Evolutionary conservation across 2,888 invertebrate genomes (phyloP).

Genomic region (Lydus trimaculatus): DNA sequence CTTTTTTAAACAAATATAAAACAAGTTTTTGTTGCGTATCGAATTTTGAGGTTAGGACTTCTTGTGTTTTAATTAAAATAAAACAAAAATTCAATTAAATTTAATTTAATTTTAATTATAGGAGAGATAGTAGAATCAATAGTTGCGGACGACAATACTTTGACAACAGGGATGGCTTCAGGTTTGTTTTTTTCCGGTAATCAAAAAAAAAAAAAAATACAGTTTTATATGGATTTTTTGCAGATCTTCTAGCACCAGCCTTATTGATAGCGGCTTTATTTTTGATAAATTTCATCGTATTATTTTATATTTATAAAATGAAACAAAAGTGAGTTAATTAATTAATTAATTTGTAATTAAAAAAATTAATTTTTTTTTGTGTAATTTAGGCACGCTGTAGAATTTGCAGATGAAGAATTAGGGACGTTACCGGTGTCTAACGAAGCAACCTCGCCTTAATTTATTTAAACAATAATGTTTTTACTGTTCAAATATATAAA

Average conservation of each 20-base stretch:
- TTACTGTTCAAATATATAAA: background rate
- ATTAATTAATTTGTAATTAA: constrained; percentile 7
- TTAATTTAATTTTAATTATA: background rate
- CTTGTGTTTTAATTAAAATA: background rate
- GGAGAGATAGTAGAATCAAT: background rate
- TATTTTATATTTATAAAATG: constrained; percentile 77
- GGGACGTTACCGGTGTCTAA: constrained; percentile 42
- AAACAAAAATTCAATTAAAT: background rate
- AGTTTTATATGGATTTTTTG: constrained; percentile 43
- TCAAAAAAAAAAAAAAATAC: background rate
- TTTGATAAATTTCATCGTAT: constrained; percentile 75
- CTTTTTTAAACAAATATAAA: background rate
- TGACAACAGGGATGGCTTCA: background rate
- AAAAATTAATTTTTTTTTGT: constrained; percentile 14
- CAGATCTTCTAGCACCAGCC: constrained; percentile 77
- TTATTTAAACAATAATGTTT: constrained; percentile 11
- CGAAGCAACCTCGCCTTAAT: constrained; percentile 23
- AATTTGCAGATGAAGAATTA: constrained; percentile 58
- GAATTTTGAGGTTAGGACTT: constrained; percentile 10
- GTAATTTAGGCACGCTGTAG: constrained; percentile 55
- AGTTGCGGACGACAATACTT: constrained; percentile 5
- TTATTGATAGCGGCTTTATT: constrained; percentile 75
- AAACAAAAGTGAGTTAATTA: constrained; percentile 68
- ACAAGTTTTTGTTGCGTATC: background rate
- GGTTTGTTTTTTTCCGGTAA: background rate